These are phyloP conservation scores for Laodelphax striatellus DNA, from an alignment of 1,140 invertebrate species.

Conservation along the genomic window DNA sequence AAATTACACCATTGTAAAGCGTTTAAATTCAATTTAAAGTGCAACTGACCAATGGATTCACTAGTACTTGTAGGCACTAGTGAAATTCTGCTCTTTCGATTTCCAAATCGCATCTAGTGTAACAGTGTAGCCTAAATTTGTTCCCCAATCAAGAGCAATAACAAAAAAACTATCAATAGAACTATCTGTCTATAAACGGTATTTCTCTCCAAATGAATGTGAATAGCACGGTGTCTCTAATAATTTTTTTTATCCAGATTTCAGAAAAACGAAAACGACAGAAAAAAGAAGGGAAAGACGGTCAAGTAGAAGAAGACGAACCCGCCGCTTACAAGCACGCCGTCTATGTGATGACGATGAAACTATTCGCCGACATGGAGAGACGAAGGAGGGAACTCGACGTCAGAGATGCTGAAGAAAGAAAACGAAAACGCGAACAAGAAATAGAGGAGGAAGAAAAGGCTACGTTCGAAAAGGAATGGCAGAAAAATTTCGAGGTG, in stretches of 20 bases:
- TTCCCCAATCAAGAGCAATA: too few species aligned
- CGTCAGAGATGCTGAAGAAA: slow-evolving; percentile 81
- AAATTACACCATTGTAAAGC: too few species aligned
- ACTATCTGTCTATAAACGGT: too few species aligned
- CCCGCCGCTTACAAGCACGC: slow-evolving; percentile 85
- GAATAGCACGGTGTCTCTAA: not conserved
- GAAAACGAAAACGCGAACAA: slow-evolving; percentile 87
- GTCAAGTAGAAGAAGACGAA: slow-evolving; percentile 87
- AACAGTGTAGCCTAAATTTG: too few species aligned
- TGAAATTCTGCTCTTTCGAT: too few species aligned
- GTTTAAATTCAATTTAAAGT: too few species aligned
- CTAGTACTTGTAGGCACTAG: too few species aligned
- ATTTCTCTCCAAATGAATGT: too few species aligned
- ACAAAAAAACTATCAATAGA: too few species aligned
- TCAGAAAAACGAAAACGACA: slow-evolving; percentile 89
- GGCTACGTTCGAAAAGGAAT: slow-evolving; percentile 79
- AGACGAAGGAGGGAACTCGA: slow-evolving; percentile 69
- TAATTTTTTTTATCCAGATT: slow-evolving; percentile 48
- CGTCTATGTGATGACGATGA: slow-evolving; percentile 95
- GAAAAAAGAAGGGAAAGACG: slow-evolving; percentile 79
- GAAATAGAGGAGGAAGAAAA: slow-evolving; percentile 88
- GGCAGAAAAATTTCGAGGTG: slow-evolving; percentile 96
- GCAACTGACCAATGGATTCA: too few species aligned
- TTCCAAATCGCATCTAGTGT: too few species aligned
- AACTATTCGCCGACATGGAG: slow-evolving; percentile 96